Percentiles rank a stretch among this genome's conserved stretches.
Conservation (phyloP, 2,888 invertebrate species). For the Smittia sp. region DNA sequence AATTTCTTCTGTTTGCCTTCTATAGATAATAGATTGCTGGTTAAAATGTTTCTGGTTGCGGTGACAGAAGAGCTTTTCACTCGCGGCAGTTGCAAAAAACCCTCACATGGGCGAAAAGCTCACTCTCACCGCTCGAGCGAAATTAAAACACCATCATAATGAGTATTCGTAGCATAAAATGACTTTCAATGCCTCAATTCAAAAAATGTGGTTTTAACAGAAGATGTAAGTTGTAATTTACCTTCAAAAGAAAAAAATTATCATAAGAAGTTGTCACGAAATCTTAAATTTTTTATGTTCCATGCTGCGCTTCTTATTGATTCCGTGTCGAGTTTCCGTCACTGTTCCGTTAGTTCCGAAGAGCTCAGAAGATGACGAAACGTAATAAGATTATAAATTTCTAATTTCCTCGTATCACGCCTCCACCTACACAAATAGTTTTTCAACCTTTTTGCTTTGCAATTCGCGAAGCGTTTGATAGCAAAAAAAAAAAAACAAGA, state of each 20-base stretch:
- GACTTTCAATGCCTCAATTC: constrained; percentile 24
- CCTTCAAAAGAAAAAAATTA: background rate
- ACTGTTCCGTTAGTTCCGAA: no score
- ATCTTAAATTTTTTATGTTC: background rate
- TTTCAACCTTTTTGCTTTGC: background rate
- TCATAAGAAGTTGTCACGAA: no score
- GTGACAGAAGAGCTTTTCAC: no score
- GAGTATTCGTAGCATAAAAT: constrained; percentile 2
- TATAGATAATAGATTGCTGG: no score
- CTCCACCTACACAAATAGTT: background rate
- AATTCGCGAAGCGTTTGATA: background rate
- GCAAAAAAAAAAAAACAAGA: background rate
- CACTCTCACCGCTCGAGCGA: background rate
- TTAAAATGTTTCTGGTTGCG: no score
- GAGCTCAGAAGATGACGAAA: no score
- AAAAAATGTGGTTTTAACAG: constrained; percentile 9
- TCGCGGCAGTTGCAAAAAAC: no score
- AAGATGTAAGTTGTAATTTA: constrained; percentile 29
- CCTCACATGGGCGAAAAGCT: background rate
- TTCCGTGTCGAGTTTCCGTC: background rate
- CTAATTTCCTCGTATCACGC: background rate
- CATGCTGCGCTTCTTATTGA: background rate
- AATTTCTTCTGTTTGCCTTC: no score
- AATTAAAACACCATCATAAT: constrained; percentile 23
- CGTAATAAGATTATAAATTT: no score